Percentiles rank a stretch among this genome's conserved stretches.
Evolutionary conservation across 2,888 invertebrate genomes (phyloP).

Genomic region (Cosmopolites sordidus): DNA sequence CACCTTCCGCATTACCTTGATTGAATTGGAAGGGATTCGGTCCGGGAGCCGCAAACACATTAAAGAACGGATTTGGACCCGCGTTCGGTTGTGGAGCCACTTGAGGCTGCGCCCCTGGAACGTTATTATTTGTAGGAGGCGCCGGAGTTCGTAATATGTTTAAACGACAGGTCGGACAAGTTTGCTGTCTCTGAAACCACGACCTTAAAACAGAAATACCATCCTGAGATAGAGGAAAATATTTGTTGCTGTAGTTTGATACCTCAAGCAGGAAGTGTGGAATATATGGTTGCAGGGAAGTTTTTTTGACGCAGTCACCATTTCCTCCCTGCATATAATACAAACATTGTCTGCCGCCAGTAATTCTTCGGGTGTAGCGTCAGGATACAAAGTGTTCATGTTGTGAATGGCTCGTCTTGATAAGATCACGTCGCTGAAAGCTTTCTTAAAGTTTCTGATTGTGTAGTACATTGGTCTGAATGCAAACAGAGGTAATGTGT

Average conservation of each 20-base stretch:
- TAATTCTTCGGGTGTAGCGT: slow-evolving; percentile 90
- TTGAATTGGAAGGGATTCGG: slow-evolving; percentile 41
- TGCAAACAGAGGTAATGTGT: slow-evolving; percentile 96
- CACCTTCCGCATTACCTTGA: slow-evolving; percentile 35
- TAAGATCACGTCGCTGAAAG: slow-evolving; percentile 93
- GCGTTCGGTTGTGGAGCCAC: slow-evolving; percentile 32
- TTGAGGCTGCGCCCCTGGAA: slow-evolving; percentile 25
- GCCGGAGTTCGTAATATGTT: slow-evolving; percentile 58
- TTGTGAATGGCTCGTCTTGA: slow-evolving; percentile 95
- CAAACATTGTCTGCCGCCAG: slow-evolving; percentile 94
- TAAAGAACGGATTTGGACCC: slow-evolving; percentile 36
- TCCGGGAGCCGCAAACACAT: slow-evolving; percentile 31
- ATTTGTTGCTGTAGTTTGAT: too few relatives aligned
- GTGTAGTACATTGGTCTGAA: slow-evolving; percentile 99
- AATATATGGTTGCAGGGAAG: slow-evolving; percentile 99
- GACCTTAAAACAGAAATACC: slow-evolving; percentile 48
- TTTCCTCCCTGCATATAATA: slow-evolving; percentile 89
- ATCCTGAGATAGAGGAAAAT: slow-evolving; percentile 5
- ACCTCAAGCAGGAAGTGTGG: slow-evolving; percentile 90
- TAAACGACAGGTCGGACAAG: slow-evolving; percentile 96
- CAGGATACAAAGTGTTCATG: slow-evolving; percentile 97
- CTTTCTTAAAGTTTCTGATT: slow-evolving; percentile 97
- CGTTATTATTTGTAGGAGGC: slow-evolving; percentile 28
- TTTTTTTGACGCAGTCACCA: slow-evolving; percentile 81
- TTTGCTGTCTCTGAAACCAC: slow-evolving; percentile 99